phyloP scores from a whole-genome alignment of 2,888 invertebrate genomes.

The Spisula subtruncata region DNA sequence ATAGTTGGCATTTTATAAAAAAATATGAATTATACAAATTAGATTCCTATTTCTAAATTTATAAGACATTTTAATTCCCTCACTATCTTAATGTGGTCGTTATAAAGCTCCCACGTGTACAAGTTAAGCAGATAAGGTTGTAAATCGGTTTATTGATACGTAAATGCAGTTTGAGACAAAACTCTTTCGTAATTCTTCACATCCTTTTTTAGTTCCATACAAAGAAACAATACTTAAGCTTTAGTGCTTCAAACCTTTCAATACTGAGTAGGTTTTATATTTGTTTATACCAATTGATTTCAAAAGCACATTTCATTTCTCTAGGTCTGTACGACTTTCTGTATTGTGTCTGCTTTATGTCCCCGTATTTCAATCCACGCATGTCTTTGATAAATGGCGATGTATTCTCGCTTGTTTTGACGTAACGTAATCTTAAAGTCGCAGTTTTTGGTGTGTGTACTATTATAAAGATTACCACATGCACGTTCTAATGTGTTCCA shows the following conservation, averaged over 20 bases:
- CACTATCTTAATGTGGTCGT: neutral
- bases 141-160: neutral
- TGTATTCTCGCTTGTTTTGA: conserved; percentile 24
- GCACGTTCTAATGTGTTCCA: conserved; percentile 15
- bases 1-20: neutral
- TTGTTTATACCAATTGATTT: conserved; percentile 7
- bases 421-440: conserved; percentile 41
- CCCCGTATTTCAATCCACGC: conserved; percentile 32
- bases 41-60: neutral
- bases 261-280: conserved; percentile 7
- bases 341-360: conserved; percentile 25
- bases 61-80: neutral
- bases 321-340: neutral
- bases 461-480: conserved; percentile 16
- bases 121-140: neutral
- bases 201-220: neutral
- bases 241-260: neutral
- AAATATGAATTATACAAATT: conserved; percentile 35
- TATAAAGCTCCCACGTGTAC: neutral
- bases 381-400: conserved; percentile 31
- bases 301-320: neutral
- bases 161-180: conserved; percentile 18
- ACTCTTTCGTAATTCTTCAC: neutral
- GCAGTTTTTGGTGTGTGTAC: conserved; percentile 48
- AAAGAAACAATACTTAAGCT: neutral